Percentiles rank a stretch among this genome's conserved stretches.
Evolutionary conservation across 2,888 invertebrate genomes (phyloP).

Genomic region (Microdon myrmicae): DNA sequence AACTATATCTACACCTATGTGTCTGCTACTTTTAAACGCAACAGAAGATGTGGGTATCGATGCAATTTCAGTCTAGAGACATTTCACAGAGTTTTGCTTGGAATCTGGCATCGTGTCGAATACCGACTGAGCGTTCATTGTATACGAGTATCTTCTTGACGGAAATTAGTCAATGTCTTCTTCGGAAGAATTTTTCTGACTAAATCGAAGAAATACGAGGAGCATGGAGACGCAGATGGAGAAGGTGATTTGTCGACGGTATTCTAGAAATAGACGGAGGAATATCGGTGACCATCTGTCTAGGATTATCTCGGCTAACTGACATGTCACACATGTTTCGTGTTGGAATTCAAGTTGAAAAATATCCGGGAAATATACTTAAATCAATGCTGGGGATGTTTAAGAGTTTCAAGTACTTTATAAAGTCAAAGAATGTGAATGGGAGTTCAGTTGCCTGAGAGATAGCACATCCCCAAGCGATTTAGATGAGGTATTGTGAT

Average conservation of each 20-base stretch:
- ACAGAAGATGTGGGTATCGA: slow-evolving; percentile 43
- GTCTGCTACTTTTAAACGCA: slow-evolving; percentile 24
- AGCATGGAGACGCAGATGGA: slow-evolving; percentile 14
- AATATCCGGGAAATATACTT: too few relatives aligned
- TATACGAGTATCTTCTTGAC: slow-evolving; percentile 32
- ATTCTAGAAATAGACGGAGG: slow-evolving; percentile 5
- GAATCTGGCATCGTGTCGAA: background rate
- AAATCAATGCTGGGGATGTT: too few relatives aligned
- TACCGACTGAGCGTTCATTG: background rate
- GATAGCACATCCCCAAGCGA: too few relatives aligned
- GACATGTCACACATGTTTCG: too few relatives aligned
- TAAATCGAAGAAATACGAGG: slow-evolving; percentile 38
- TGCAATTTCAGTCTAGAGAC: slow-evolving; percentile 50
- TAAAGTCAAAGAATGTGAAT: too few relatives aligned
- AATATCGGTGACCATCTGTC: background rate
- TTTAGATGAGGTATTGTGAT: too few relatives aligned
- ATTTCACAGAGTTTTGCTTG: slow-evolving; percentile 41
- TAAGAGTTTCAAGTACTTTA: too few relatives aligned
- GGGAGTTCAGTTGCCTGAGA: too few relatives aligned
- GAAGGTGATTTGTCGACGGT: slow-evolving; percentile 21
- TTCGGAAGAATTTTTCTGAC: slow-evolving; percentile 30
- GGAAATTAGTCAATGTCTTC: slow-evolving; percentile 49
- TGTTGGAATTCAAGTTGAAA: too few relatives aligned
- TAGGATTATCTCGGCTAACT: too few relatives aligned
- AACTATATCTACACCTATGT: slow-evolving; percentile 1